These are phyloP conservation scores for Spinus olivaceus DNA, from an alignment of 2,797 vertebrate genomes.

Conservation along the genomic window DNA sequence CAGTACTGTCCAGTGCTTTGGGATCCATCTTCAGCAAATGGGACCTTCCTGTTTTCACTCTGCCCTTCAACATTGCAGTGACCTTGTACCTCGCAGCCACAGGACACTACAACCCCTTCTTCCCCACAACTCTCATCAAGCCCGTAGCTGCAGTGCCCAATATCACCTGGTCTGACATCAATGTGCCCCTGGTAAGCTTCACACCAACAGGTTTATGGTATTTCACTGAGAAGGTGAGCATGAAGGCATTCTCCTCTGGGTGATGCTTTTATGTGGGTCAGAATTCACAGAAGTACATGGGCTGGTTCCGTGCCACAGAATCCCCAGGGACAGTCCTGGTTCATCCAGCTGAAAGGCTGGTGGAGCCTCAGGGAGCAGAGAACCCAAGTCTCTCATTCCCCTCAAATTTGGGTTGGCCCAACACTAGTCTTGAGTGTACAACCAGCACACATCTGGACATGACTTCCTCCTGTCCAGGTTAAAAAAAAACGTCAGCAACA, in stretches of 20 bases:
- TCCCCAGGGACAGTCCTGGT: accelerated
- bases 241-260: not conserved
- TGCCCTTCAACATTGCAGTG: slow-evolving; percentile 91
- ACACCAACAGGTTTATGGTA: not conserved
- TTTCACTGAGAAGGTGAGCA: not conserved
- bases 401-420: not conserved
- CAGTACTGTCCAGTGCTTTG: slow-evolving; percentile 89
- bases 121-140: slow-evolving; percentile 85
- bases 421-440: not conserved
- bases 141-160: slow-evolving; percentile 82
- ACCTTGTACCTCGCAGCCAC: slow-evolving; percentile 89
- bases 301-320: not conserved
- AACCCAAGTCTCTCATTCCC: not conserved
- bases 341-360: not conserved
- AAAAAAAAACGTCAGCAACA: not conserved
- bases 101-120: slow-evolving; percentile 88
- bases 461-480: not conserved
- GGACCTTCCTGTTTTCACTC: slow-evolving; percentile 91
- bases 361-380: not conserved
- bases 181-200: slow-evolving; percentile 81
- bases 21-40: slow-evolving; percentile 88
- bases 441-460: not conserved
- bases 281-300: not conserved
- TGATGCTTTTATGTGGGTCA: accelerated
- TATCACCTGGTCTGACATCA: slow-evolving; percentile 86